phyloP scores from a whole-genome alignment of 1,140 invertebrate species.

The Pygmarrhopalites habei region DNA sequence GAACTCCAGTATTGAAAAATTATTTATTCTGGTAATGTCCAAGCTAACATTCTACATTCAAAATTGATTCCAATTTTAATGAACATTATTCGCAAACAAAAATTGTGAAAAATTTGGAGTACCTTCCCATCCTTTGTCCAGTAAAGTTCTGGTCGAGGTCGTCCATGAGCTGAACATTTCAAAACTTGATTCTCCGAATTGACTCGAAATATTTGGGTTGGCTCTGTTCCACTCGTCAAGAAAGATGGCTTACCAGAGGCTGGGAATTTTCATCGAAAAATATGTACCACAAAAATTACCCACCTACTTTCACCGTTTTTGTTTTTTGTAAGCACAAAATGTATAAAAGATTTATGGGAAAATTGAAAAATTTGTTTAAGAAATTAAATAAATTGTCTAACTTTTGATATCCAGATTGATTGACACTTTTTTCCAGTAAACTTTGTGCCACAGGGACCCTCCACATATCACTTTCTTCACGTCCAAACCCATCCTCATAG shows the following conservation, averaged over 20 bases:
- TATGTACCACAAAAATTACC: background rate
- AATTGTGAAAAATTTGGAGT: background rate
- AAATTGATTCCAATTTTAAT: background rate
- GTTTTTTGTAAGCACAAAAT: too few relatives aligned
- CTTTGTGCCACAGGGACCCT: background rate
- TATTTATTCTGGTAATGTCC: background rate
- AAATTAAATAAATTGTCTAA: too few relatives aligned
- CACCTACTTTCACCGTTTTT: too few relatives aligned
- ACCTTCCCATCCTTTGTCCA: background rate
- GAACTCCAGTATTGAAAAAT: background rate
- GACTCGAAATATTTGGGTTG: background rate
- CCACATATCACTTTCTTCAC: background rate
- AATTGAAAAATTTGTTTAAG: too few relatives aligned
- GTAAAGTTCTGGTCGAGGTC: background rate
- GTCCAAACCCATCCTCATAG: background rate
- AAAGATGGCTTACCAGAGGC: background rate
- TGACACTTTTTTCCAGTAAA: background rate
- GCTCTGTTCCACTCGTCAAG: background rate
- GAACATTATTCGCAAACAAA: too few relatives aligned
- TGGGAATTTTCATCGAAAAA: background rate
- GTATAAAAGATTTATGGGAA: background rate
- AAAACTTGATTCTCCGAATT: background rate
- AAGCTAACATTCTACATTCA: background rate
- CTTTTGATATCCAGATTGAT: background rate
- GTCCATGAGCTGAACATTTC: background rate